A percentile compares a stretch with the other conserved stretches of the same genome.
These are phyloP conservation scores for Crocallis elinguaria DNA, from an alignment of 2,888 invertebrate genomes.

Conservation along the genomic window DNA sequence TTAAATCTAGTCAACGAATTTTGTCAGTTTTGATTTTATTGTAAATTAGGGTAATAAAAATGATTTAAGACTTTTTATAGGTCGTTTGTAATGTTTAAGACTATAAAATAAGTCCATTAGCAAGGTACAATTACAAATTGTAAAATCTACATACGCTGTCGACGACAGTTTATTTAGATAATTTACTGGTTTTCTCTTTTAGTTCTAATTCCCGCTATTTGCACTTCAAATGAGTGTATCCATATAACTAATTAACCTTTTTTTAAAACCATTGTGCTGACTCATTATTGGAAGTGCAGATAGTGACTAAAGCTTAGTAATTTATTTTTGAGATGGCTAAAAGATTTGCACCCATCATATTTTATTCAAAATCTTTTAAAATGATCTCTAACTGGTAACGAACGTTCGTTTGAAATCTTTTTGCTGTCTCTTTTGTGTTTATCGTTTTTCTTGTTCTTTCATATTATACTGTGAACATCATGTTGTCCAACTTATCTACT, in stretches of 20 bases:
- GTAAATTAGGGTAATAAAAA: conserved; percentile 9
- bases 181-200: conserved; percentile 15
- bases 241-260: not conserved
- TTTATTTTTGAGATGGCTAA: conserved; percentile 43
- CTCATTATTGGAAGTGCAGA: conserved; percentile 22
- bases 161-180: conserved; percentile 19
- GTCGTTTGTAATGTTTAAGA: not conserved
- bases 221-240: conserved; percentile 7
- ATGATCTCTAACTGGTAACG: conserved; percentile 8
- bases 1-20: conserved; percentile 7
- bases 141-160: conserved; percentile 44
- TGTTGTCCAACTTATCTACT: conserved; percentile 27
- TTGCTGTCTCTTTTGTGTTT: conserved; percentile 52
- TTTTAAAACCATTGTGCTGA: not conserved
- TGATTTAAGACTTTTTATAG: not conserved
- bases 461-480: conserved; percentile 26
- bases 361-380: conserved; percentile 10
- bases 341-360: conserved; percentile 41
- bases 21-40: not conserved
- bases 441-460: conserved; percentile 55
- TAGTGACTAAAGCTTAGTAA: conserved; percentile 22
- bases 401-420: conserved; percentile 56
- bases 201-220: conserved; percentile 7
- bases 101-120: not conserved
- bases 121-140: not conserved